phyloP scores from a whole-genome alignment of 1,140 invertebrate species.

The Drosophila yakuba region DNA sequence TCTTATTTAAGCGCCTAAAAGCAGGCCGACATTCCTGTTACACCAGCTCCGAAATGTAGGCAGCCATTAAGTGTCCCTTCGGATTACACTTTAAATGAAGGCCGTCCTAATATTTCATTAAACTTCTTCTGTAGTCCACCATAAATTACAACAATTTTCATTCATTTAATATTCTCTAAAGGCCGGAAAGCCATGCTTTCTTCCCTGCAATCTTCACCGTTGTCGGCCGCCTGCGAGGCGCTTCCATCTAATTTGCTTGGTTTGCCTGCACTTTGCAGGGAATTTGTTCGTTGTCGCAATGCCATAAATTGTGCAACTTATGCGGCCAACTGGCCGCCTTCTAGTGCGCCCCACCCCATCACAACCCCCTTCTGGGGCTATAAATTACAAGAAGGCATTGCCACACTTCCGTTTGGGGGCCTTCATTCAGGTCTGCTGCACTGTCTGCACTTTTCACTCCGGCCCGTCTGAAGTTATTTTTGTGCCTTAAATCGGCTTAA shows the following conservation, averaged over 20 bases:
- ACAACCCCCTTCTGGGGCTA: constrained; percentile 31
- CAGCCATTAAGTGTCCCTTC: not conserved
- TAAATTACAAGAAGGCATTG: constrained; percentile 79
- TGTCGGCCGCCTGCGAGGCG: constrained; percentile 15
- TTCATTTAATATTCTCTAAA: constrained; percentile 38
- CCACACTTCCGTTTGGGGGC: constrained; percentile 66
- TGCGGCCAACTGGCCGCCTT: constrained; percentile 61
- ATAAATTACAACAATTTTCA: constrained; percentile 44
- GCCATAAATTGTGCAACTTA: constrained; percentile 78
- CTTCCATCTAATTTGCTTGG: constrained; percentile 57
- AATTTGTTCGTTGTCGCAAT: constrained; percentile 69
- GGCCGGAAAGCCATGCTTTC: not conserved
- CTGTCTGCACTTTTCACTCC: constrained; percentile 50
- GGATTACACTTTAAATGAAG: constrained; percentile 5
- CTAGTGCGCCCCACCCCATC: not conserved
- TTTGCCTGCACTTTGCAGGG: constrained; percentile 51
- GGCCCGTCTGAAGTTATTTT: constrained; percentile 63
- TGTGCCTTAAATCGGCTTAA: constrained; percentile 77
- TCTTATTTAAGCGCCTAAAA: not conserved
- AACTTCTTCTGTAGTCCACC: constrained; percentile 19
- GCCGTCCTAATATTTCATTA: constrained; percentile 44
- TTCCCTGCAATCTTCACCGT: constrained; percentile 9
- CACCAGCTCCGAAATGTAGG: not conserved
- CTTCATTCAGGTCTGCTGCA: constrained; percentile 44
- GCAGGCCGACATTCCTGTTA: not conserved